Conservation (phyloP, 1,140 invertebrate genomes). For the Planococcus citri region DNA sequence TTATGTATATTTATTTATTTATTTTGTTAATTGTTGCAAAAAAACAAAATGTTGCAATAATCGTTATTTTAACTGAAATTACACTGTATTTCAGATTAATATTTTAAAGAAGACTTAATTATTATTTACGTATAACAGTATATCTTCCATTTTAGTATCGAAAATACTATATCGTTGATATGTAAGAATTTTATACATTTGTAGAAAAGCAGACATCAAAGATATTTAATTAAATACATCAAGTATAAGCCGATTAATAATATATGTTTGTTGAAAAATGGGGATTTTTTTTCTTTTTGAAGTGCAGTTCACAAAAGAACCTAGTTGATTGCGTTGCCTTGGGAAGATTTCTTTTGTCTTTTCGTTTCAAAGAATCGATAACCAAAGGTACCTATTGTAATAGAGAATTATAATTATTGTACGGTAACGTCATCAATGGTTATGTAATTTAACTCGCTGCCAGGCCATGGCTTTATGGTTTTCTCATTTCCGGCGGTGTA, state of each 20-base stretch:
- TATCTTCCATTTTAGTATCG: slow-evolving; percentile 7
- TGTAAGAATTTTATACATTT: not conserved
- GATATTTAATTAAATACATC: not conserved
- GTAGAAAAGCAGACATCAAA: slow-evolving; percentile 3
- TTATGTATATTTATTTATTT: not conserved
- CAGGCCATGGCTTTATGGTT: no score
- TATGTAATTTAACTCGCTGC: no score
- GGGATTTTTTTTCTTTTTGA: not conserved
- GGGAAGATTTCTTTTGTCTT: no score
- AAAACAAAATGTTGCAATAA: not conserved
- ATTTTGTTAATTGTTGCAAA: not conserved
- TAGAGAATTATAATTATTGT: no score
- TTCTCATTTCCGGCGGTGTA: no score
- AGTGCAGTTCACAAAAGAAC: no score
- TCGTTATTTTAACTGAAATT: not conserved
- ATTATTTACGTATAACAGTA: not conserved
- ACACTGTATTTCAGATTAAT: not conserved
- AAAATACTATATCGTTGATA: slow-evolving; percentile 2
- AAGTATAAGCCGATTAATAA: not conserved
- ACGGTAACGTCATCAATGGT: no score
- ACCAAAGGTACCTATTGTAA: no score
- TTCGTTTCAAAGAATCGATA: no score
- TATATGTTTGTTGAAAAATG: not conserved
- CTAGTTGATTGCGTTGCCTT: no score
- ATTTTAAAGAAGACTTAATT: slow-evolving; percentile 1